phyloP scores from a whole-genome alignment of 2,797 vertebrate genomes.

The Brachymystax lenok region DNA sequence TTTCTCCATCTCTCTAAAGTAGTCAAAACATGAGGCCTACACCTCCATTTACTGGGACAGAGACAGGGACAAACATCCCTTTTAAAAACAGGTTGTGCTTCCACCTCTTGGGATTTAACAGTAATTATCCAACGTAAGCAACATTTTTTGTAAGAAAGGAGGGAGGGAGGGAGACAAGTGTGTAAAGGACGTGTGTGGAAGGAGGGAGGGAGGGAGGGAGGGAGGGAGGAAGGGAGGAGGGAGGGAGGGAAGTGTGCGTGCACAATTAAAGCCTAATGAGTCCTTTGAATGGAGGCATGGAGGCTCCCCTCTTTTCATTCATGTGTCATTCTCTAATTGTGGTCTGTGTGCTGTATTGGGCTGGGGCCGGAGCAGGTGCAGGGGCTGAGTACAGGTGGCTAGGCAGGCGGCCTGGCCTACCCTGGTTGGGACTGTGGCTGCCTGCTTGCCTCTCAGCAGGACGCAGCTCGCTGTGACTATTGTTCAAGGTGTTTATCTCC shows the following conservation, averaged over 20 bases:
- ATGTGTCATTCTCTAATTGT: background rate
- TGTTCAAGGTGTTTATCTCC: constrained; percentile 20
- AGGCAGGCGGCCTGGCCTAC: too few relatives aligned
- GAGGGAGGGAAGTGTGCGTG: too few relatives aligned
- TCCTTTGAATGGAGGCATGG: constrained; percentile 7
- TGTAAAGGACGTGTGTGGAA: too few relatives aligned
- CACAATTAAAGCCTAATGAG: constrained; percentile 17
- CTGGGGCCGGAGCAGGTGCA: constrained; percentile 28
- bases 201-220: too few relatives aligned
- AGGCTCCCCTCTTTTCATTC: background rate
- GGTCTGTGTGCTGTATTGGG: too few relatives aligned
- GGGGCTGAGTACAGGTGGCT: background rate
- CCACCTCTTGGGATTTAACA: background rate
- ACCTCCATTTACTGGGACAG: background rate
- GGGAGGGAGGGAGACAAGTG: background rate
- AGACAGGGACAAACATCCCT: background rate
- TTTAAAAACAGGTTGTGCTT: background rate
- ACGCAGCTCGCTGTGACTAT: constrained; percentile 1
- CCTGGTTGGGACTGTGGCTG: constrained; percentile 1
- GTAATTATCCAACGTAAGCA: background rate
- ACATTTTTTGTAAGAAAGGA: background rate
- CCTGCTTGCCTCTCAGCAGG: constrained; percentile 1
- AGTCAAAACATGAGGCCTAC: background rate
- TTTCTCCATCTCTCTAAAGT: background rate
- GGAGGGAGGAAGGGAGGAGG: background rate